Evolutionary conservation across 2,797 vertebrate species (phyloP).

Genomic region (Artibeus jamaicensis): DNA sequence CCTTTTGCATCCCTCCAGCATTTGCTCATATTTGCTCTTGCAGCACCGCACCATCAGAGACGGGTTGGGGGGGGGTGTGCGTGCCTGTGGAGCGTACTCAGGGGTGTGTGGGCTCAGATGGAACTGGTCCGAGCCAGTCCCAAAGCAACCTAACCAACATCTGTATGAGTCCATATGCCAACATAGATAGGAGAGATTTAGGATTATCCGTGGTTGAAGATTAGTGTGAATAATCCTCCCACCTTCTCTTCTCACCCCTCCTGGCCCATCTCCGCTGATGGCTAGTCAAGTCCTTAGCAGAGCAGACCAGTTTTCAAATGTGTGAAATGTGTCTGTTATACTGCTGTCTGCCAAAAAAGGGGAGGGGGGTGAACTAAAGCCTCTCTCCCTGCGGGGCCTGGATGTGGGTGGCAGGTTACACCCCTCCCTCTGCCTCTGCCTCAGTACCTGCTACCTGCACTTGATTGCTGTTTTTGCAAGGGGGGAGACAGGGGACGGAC

Average conservation of each 20-base stretch:
- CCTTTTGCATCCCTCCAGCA: neutral
- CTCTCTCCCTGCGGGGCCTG: neutral
- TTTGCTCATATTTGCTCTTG: neutral
- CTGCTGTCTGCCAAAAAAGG: neutral
- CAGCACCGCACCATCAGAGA: neutral
- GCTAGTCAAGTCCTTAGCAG: neutral
- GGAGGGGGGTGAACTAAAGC: neutral
- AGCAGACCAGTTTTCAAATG: neutral
- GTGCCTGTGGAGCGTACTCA: neutral
- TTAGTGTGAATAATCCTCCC: neutral
- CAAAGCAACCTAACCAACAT: neutral
- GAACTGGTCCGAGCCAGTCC: neutral
- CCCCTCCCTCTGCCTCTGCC: neutral
- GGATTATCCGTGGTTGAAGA: neutral
- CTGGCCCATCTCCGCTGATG: neutral
- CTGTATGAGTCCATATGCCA: neutral
- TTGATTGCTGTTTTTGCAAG: neutral
- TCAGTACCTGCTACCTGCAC: neutral
- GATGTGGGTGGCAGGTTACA: neutral
- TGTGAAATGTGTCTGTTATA: neutral
- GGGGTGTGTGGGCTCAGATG: neutral
- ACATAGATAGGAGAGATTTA: neutral
- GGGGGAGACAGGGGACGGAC: neutral
- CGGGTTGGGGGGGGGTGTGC: too few relatives aligned
- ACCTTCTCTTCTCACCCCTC: neutral